Base-by-base conservation (phyloP, 2,888 invertebrate species). In the Heliconius aoede region DNA sequence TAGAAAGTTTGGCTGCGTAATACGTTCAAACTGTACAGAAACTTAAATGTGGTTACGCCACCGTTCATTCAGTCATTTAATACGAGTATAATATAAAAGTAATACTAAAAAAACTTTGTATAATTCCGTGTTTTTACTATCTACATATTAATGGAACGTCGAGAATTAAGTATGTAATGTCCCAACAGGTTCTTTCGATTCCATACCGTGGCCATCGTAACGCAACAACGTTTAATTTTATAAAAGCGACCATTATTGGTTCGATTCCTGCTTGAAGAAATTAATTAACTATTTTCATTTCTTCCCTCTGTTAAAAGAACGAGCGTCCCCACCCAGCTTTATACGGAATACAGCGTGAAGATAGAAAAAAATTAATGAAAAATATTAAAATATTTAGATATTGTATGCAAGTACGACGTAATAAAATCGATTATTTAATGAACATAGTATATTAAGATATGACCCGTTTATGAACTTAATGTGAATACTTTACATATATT, bases 401-500 rank as follows among this genome's bases (percentile, higher is more conserved):
- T 15, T 40, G 40, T 40, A 40, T 5, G 40, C 11, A 36, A 36
- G 11, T 58, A n/a, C 24, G 55, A 58, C 58, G 24, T 24, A 24
- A 13, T 24, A 24, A 11, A n/a, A 24, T 58, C 13, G n/a, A n/a
- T 58, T 58, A n/a, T 32, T 15, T 24, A n/a, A 32, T 32, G n/a
- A 4, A 13, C n/a, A n/a, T 64, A n/a, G 21, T 32, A 64, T 64
- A 24, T 28, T 24, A 46, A 26, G 28, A 26, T 26, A 51, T 65
- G 65, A n/a, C 24, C 40, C 24, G 36, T 40, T 67, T 46, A 40
- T 69, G 55, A 32, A 28, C 51, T 32, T 55, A 15, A 55, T 55
- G 30, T 55, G 30, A 55, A 55, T 69, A 69, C 55, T 69, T 69
- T n/a, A 30, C 51, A 69, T 69, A 55, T n/a, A 69, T 69, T 32